Evolutionary conservation across 1,140 invertebrate genomes (phyloP).

Genomic region (Ylistrum balloti): DNA sequence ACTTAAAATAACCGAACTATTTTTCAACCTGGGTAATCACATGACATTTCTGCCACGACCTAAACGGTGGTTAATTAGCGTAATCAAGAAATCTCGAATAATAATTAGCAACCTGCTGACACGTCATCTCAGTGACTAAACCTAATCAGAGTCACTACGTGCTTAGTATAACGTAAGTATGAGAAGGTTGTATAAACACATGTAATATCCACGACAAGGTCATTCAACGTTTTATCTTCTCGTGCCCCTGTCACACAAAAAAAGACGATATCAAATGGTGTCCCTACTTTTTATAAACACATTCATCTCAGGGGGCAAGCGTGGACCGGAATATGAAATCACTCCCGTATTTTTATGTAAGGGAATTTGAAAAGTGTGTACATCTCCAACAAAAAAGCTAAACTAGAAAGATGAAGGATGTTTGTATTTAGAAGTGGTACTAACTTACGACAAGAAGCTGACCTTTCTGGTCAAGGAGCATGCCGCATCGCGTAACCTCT

Average conservation of each 20-base stretch:
- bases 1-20: too few relatives aligned
- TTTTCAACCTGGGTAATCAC: background rate
- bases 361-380: background rate
- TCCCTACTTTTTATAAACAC: background rate
- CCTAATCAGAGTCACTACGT: background rate
- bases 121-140: background rate
- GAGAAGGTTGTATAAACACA: background rate
- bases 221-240: background rate
- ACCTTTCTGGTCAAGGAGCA: background rate
- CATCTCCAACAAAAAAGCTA: slow-evolving; percentile 11
- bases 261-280: background rate
- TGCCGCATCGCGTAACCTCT: slow-evolving; percentile 28
- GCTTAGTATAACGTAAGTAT: background rate
- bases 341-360: background rate
- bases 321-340: slow-evolving; percentile 9
- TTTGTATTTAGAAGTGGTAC: background rate
- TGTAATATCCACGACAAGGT: background rate
- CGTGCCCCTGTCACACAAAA: background rate
- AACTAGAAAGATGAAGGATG: slow-evolving; percentile 33
- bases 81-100: background rate
- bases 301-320: background rate
- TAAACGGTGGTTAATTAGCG: background rate
- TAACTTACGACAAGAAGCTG: background rate
- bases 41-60: background rate
- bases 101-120: background rate